Percentiles rank a stretch among this genome's conserved stretches.
These are phyloP conservation scores for Pycnonotus jocosus DNA, from an alignment of 2,113 vertebrate species.

Conservation along the genomic window DNA sequence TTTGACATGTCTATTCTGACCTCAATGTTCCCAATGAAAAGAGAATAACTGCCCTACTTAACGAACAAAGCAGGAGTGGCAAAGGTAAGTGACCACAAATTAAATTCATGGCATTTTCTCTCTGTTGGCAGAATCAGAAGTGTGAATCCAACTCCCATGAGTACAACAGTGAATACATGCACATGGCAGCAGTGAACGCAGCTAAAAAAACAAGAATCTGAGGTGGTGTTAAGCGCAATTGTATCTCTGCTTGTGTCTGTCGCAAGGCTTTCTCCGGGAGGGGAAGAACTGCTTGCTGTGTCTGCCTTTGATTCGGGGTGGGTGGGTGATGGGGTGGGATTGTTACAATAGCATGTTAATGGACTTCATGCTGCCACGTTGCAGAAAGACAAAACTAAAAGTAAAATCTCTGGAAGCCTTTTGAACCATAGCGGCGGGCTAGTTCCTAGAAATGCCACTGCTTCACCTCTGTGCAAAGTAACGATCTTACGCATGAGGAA, in stretches of 20 bases:
- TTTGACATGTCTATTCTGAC: neutral
- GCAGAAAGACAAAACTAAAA: neutral
- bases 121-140: conserved; percentile 52
- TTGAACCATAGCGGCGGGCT: neutral
- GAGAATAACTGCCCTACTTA: neutral
- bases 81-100: neutral
- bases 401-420: neutral
- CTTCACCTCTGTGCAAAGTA: neutral
- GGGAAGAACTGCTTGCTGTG: neutral
- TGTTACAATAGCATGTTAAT: neutral
- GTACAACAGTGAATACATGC: conserved; percentile 78
- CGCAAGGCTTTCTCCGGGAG: neutral
- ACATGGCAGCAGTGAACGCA: conserved; percentile 76
- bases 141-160: conserved; percentile 52
- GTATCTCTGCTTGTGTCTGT: neutral
- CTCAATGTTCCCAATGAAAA: neutral
- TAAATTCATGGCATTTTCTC: conserved; percentile 8
- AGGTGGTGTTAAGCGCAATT: conserved; percentile 24
- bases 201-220: conserved; percentile 52
- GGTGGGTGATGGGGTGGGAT: neutral
- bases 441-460: neutral
- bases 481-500: neutral
- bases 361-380: neutral
- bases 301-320: neutral
- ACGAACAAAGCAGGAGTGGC: neutral